Conservation (phyloP, 2,113 vertebrate species). For the Numida meleagris region DNA sequence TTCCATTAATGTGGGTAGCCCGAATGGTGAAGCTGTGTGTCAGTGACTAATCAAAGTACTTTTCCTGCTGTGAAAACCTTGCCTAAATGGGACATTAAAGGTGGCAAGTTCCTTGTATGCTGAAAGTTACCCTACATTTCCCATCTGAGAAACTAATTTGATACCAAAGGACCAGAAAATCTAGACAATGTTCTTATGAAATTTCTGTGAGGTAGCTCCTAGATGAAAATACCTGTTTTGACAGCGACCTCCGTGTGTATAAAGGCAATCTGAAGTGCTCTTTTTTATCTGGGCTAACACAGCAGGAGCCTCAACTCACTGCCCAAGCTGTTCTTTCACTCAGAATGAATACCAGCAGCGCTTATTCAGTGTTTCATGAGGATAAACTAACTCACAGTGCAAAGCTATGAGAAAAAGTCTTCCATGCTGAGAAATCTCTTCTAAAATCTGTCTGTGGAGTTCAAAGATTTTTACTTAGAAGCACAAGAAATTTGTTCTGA, state of each 20-base stretch:
- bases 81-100: background rate
- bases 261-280: background rate
- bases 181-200: background rate
- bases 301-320: background rate
- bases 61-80: background rate
- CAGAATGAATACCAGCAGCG: background rate
- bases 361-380: background rate
- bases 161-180: background rate
- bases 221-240: background rate
- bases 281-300: conserved; percentile 10
- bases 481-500: background rate
- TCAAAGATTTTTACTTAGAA: background rate
- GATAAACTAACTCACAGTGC: background rate
- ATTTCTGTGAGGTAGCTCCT: background rate
- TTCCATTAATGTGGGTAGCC: background rate
- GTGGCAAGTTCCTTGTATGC: background rate
- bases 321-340: background rate
- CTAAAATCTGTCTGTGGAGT: background rate
- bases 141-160: background rate
- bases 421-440: background rate
- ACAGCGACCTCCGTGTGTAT: background rate
- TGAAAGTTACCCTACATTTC: background rate
- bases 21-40: background rate
- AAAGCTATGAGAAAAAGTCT: background rate
- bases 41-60: background rate